phyloP scores from a whole-genome alignment of 2,888 invertebrate species.

The Thelaira solivaga region DNA sequence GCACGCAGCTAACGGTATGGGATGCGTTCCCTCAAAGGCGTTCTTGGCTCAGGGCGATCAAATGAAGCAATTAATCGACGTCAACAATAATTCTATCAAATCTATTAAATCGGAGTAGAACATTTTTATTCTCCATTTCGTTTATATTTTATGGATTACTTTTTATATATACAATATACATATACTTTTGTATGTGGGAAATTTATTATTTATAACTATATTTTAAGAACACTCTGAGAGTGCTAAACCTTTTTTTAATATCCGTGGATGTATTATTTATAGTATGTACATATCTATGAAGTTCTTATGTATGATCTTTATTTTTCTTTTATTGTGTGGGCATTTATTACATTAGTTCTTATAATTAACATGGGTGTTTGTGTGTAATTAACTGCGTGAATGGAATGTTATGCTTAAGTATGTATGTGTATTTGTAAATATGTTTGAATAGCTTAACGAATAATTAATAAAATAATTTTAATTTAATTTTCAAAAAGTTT shows the following conservation, averaged over 20 bases:
- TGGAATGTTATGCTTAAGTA: conserved; percentile 10
- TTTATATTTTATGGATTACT: too few relatives aligned
- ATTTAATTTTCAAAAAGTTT: background rate
- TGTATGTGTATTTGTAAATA: too few relatives aligned
- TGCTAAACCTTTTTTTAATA: background rate
- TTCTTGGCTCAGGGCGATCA: conserved; percentile 69
- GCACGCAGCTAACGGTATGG: conserved; percentile 72
- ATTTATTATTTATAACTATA: conserved; percentile 2
- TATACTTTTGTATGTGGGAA: conserved; percentile 18
- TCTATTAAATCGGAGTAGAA: conserved; percentile 70
- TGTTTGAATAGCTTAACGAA: conserved; percentile 13
- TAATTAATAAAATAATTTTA: background rate
- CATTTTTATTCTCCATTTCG: conserved; percentile 43
- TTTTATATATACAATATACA: conserved; percentile 2
- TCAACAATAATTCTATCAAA: conserved; percentile 74
- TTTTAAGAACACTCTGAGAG: background rate
- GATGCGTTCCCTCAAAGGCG: conserved; percentile 70
- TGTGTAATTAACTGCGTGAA: conserved; percentile 45
- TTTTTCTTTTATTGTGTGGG: conserved; percentile 3
- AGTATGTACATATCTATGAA: too few relatives aligned
- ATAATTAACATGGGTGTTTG: conserved; percentile 53
- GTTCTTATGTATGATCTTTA: conserved; percentile 12
- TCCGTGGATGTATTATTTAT: background rate
- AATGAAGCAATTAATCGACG: conserved; percentile 73
- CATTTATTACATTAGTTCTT: conserved; percentile 13